A percentile compares a stretch with the other conserved stretches of the same genome.
Conservation (phyloP, 37 sponge, comb jelly and placozoan genomes). For the Mnemiopsis leidyi region DNA sequence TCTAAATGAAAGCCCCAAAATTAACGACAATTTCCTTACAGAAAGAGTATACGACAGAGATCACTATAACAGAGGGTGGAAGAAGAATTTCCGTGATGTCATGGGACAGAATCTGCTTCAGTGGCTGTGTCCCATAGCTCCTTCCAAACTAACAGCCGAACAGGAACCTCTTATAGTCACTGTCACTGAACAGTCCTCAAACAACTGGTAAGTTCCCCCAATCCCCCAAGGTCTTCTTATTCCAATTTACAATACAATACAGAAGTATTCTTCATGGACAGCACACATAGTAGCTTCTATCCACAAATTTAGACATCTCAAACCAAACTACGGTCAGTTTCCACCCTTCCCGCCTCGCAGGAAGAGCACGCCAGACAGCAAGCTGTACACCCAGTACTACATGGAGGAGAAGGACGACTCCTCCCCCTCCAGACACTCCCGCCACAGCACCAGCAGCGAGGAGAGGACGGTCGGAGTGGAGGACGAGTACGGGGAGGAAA, state of each 20-base stretch:
- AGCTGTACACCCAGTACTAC: neutral
- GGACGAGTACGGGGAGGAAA: neutral
- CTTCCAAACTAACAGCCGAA: neutral
- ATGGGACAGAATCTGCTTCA: neutral
- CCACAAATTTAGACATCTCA: no score
- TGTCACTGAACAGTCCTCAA: constrained; percentile 23
- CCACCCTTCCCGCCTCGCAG: no score
- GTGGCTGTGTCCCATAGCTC: constrained; percentile 15
- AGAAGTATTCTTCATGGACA: no score
- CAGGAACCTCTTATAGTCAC: constrained; percentile 31
- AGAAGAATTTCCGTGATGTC: constrained; percentile 2
- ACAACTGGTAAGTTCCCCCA: no score
- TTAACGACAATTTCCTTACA: neutral
- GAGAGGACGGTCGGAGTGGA: neutral
- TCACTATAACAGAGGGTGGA: constrained; percentile 20
- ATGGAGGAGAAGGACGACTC: neutral
- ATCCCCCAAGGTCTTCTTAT: no score
- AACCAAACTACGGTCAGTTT: no score
- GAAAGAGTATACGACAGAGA: constrained; percentile 27
- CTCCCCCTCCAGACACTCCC: neutral
- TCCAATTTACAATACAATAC: no score
- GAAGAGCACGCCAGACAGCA: neutral
- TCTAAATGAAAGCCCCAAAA: no score
- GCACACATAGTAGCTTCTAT: no score
- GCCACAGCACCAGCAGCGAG: neutral